A percentile compares a stretch with the other conserved stretches of the same genome.
Evolutionary conservation across 2,113 vertebrate species (phyloP).

Genomic region (Nicator chloris): DNA sequence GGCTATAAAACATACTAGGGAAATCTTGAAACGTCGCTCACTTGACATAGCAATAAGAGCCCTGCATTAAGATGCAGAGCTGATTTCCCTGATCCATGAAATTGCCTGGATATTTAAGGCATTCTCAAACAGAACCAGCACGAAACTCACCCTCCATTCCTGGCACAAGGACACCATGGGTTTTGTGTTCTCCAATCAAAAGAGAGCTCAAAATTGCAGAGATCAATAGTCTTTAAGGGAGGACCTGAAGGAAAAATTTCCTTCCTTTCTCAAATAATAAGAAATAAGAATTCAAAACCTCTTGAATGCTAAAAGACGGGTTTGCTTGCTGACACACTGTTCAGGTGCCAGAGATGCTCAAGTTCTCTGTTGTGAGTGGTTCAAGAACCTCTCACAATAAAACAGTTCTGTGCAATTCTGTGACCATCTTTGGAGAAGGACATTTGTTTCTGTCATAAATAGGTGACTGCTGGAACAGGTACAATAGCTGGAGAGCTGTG

Average conservation of each 20-base stretch:
- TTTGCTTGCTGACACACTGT: not conserved
- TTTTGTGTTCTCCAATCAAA: not conserved
- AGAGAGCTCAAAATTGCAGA: not conserved
- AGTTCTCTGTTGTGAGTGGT: not conserved
- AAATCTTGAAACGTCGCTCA: slow-evolving; percentile 23
- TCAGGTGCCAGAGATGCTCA: not conserved
- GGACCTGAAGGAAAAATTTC: not conserved
- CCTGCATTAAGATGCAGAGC: slow-evolving; percentile 31
- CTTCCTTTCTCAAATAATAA: not conserved
- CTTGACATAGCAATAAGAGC: slow-evolving; percentile 45
- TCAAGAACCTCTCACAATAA: not conserved
- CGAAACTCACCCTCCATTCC: not conserved
- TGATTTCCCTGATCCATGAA: slow-evolving; percentile 57
- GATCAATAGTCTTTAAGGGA: not conserved
- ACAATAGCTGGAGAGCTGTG: not conserved
- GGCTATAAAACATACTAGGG: slow-evolving; percentile 12
- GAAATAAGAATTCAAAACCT: not conserved
- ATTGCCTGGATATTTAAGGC: slow-evolving; percentile 45
- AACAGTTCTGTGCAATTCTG: not conserved
- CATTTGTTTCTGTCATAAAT: not conserved
- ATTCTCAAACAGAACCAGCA: not conserved
- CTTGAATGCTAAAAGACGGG: not conserved
- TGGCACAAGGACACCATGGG: not conserved
- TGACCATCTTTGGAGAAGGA: not conserved
- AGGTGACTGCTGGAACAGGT: not conserved